Percentiles rank a stretch among this genome's conserved stretches.
Conservation (phyloP, 2,888 invertebrate genomes). For the Unio delphinus region DNA sequence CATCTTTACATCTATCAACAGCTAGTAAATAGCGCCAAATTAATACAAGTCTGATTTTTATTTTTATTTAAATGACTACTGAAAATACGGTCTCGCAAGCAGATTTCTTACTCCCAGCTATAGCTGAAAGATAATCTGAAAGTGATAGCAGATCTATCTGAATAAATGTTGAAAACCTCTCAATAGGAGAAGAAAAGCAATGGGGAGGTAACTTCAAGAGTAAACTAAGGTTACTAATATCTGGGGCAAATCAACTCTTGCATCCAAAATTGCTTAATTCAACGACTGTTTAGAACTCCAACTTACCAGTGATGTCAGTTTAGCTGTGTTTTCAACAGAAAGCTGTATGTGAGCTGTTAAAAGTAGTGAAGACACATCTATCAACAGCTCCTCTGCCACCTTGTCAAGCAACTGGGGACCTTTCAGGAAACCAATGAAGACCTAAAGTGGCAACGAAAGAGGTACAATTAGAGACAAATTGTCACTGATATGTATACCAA, state of each 20-base stretch:
- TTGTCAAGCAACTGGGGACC: constrained; percentile 22
- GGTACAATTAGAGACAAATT: background rate
- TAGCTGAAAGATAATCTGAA: no score
- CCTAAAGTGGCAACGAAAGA: constrained; percentile 24
- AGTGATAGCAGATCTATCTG: no score
- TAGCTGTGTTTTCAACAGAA: constrained; percentile 39
- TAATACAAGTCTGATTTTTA: no score
- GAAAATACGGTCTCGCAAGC: no score
- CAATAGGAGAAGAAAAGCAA: background rate
- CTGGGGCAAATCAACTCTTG: background rate
- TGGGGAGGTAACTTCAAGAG: background rate
- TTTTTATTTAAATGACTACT: no score
- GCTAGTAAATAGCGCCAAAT: no score
- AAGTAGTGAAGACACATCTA: constrained; percentile 39
- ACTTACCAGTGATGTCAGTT: constrained; percentile 48
- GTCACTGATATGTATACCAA: background rate
- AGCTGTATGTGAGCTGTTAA: constrained; percentile 35
- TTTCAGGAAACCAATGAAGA: constrained; percentile 36
- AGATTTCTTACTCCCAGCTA: no score
- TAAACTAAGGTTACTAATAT: background rate
- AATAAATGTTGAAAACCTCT: no score
- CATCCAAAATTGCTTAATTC: no score
- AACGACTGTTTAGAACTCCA: background rate
- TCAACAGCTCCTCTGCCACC: constrained; percentile 35
- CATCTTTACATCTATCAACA: no score